Base-by-base conservation (phyloP, 2,797 vertebrate species). In the Allobates femoralis region DNA sequence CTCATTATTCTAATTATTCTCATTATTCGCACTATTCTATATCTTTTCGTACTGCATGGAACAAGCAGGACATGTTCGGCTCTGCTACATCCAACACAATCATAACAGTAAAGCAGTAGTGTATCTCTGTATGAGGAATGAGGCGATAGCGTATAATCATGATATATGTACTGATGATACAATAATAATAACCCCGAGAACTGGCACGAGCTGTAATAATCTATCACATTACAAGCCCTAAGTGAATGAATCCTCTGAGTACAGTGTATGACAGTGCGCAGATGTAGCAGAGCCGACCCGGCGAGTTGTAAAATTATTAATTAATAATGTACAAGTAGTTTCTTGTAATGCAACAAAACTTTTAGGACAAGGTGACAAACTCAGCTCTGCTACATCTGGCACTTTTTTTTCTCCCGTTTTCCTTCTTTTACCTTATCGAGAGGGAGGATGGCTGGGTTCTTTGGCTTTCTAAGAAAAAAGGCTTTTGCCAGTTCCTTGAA, bases 371-470 rank as follows among this genome's bases (percentile, higher is more conserved):
- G 15, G 62, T 64, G 62, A 64, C 62, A 30, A 64, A 64, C 14
- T 64, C 28, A 64, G 62, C 62, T 64, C 62, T 64, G 62, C 62
- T 64, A 64, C 62, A 64, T 64, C 12, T 30, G n/a, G n/a, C 1
- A 30, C 11, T 16, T 64, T 7, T 64, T 64, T 64, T 28, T 64
- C 14, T 18, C 15, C 16, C 16, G 3, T 34, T 7, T 8, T 7
- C 0, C 28, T 19, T 1, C 5, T 58, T 4, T 87, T 87, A 87
- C 86, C 86, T 83, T 87, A 84, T 79, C 23, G 71, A 15, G 5
- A 41, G 76, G 41, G 46, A 28, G 55, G 74, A 3, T 64, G 64
- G 1, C n/a, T 28, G 56, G 34, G 11, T 26, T 76, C 78, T 23
- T 28, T 18, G 75, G 58, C 58, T 76, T 26, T 78, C n/a, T 73